Conservation (phyloP, 2,888 invertebrate species). For the Leptopilina syphax region DNA sequence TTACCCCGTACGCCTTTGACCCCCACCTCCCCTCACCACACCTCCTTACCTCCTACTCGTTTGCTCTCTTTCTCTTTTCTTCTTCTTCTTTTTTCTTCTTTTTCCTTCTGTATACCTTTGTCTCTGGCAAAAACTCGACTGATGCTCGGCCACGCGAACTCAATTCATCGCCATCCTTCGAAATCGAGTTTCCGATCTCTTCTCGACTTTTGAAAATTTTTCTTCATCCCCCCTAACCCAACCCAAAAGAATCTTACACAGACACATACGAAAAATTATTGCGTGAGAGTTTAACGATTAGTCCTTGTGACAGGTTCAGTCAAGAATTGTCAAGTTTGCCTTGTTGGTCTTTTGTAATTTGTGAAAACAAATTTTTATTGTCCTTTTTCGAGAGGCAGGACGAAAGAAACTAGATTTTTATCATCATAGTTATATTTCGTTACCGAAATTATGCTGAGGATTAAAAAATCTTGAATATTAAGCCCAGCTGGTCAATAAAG, state of each 20-base stretch:
- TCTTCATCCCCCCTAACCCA: neutral
- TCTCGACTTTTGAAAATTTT: neutral
- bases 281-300: conserved; percentile 33
- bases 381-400: no score
- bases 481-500: no score
- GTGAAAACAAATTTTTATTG: no score
- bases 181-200: conserved; percentile 23
- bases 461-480: no score
- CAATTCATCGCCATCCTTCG: conserved; percentile 29
- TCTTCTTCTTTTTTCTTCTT: neutral
- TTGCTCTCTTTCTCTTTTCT: conserved; percentile 39
- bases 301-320: conserved; percentile 28
- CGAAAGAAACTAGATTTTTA: no score
- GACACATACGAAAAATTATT: neutral
- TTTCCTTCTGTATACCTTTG: conserved; percentile 51
- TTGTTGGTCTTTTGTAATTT: neutral
- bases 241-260: no score
- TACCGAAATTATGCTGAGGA: no score
- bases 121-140: conserved; percentile 47
- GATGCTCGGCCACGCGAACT: conserved; percentile 42
- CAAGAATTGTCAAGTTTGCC: conserved; percentile 26
- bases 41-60: conserved; percentile 52
- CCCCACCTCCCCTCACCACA: conserved; percentile 51
- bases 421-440: no score
- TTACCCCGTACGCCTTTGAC: conserved; percentile 68